Evolutionary conservation across 2,888 invertebrate genomes (phyloP).

Genomic region (Sarcophaga variegata): DNA sequence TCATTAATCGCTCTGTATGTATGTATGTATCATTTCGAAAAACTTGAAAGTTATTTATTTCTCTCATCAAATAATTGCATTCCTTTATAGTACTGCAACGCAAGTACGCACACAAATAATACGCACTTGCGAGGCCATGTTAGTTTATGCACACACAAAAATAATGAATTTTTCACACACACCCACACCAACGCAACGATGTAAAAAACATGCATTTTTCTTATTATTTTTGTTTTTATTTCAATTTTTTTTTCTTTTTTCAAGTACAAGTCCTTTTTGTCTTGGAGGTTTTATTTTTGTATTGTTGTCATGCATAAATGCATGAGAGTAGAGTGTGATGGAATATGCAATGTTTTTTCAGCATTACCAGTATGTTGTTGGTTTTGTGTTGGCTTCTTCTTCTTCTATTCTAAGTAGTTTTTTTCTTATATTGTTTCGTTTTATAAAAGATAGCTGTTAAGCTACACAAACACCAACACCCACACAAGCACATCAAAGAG

Average conservation of each 20-base stretch:
- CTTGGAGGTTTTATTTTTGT: not conserved
- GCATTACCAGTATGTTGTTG: not conserved
- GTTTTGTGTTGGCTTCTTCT: not conserved
- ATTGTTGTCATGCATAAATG: conserved; percentile 8
- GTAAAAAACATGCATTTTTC: conserved; percentile 3
- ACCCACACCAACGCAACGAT: too few species aligned
- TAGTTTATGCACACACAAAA: conserved; percentile 22
- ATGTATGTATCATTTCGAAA: too few species aligned
- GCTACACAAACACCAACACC: not conserved
- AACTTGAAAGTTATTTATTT: too few species aligned
- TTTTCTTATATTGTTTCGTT: not conserved
- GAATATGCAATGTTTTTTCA: conserved; percentile 5
- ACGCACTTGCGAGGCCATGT: conserved; percentile 3
- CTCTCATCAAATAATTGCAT: not conserved
- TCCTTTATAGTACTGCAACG: not conserved
- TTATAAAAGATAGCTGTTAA: too few species aligned
- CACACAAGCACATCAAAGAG: conserved; percentile 21
- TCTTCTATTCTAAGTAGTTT: not conserved
- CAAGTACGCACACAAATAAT: not conserved
- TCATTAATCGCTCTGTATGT: too few species aligned
- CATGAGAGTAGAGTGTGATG: not conserved
- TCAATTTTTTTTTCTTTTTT: conserved; percentile 11
- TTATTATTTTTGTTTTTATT: conserved; percentile 3
- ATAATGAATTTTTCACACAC: conserved; percentile 11
- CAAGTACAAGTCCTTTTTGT: conserved; percentile 1